phyloP scores from a whole-genome alignment of 1,140 invertebrate species.

The Acromyrmex charruanus region DNA sequence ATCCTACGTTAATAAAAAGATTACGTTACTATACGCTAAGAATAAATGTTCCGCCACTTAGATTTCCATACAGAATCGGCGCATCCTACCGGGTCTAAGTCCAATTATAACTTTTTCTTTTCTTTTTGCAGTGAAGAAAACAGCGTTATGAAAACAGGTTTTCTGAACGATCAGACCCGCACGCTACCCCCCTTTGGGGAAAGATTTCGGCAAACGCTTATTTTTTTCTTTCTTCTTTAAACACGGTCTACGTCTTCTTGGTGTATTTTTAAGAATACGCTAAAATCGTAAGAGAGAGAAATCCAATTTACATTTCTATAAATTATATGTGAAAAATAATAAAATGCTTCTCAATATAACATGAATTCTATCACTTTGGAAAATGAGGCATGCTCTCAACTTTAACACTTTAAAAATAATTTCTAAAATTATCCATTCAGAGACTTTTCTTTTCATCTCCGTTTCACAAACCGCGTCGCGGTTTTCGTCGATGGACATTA shows the following conservation, averaged over 20 bases:
- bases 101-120: conserved; percentile 27
- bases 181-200: conserved; percentile 40
- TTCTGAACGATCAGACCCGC: conserved; percentile 53
- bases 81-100: conserved; percentile 70
- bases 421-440: too few species aligned
- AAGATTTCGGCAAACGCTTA: conserved; percentile 37
- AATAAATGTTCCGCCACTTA: conserved; percentile 73
- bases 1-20: conserved; percentile 82
- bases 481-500: too few species aligned
- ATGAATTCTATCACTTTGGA: background rate
- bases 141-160: conserved; percentile 13
- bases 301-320: background rate
- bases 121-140: conserved; percentile 1
- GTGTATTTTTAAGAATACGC: background rate
- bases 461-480: too few species aligned
- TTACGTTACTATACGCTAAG: conserved; percentile 77
- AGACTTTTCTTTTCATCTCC: too few species aligned
- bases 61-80: conserved; percentile 74
- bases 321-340: conserved; percentile 4
- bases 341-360: background rate
- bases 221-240: background rate
- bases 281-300: background rate
- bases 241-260: conserved; percentile 9
- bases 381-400: background rate
- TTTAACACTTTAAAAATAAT: too few species aligned